Percentiles rank a stretch among this genome's conserved stretches.
Conservation (phyloP, 2,113 vertebrate species). For the Leucopsar rothschildi region DNA sequence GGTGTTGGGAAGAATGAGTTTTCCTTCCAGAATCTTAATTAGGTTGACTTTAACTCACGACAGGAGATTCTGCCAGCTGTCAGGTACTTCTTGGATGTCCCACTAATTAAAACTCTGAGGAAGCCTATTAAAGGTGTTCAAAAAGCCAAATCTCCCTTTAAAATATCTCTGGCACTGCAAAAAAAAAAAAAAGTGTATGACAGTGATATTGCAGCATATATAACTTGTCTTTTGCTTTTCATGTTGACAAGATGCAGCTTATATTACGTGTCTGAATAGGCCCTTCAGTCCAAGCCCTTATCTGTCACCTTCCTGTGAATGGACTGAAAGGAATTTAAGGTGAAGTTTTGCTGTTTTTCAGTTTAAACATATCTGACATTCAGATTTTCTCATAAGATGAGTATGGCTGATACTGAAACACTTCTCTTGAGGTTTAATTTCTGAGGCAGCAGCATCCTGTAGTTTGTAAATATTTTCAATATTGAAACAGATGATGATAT, state of each 20-base stretch:
- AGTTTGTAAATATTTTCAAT: background rate
- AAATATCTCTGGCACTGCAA: background rate
- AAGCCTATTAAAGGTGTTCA: slow-evolving; percentile 78
- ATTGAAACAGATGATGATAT: background rate
- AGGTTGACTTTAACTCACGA: slow-evolving; percentile 86
- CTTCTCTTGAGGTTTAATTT: background rate
- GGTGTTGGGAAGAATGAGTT: slow-evolving; percentile 77
- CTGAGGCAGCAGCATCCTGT: background rate
- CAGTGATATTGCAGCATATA: background rate
- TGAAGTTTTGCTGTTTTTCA: background rate
- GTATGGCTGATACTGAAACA: background rate
- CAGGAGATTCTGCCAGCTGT: slow-evolving; percentile 85
- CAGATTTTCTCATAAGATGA: background rate
- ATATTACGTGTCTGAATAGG: background rate
- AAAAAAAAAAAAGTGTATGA: background rate
- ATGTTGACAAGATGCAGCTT: background rate
- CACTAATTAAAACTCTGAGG: slow-evolving; percentile 86
- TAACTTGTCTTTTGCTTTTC: slow-evolving; percentile 5
- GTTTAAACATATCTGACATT: background rate
- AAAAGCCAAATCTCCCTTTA: slow-evolving; percentile 54
- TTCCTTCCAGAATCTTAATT: slow-evolving; percentile 87
- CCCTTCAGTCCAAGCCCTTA: background rate
- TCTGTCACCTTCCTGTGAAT: background rate
- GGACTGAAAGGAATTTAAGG: background rate
- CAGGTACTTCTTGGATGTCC: slow-evolving; percentile 80